Base-by-base conservation (phyloP, 2,113 vertebrate species). In the Otocyon megalotis region DNA sequence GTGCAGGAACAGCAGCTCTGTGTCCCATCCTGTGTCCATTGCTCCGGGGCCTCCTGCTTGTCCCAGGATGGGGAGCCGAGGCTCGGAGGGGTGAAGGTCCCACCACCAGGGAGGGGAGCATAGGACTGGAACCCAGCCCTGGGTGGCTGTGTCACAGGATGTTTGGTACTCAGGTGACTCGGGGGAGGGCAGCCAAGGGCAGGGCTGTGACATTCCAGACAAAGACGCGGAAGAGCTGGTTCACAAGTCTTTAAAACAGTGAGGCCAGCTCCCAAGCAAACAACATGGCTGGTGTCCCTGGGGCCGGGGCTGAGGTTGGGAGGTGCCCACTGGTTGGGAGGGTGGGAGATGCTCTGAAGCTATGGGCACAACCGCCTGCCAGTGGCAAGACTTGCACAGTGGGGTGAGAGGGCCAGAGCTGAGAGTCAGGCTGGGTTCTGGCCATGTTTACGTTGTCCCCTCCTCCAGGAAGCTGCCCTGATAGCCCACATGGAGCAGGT, bases 151-250 rank as follows among this genome's bases (percentile, higher is more conserved):
- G 9, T 16, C 48, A 0, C 22, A 3, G 24, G 35, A 16, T 8
- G 26, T 14, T 24, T 14, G 26, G 26, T 2, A 19, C 6, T 30
- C 26, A 28, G 28, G 28, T 15, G 28, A n/a, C 30, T 48, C 37
- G 3, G 12, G 7, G n/a, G 9, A 28, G 53, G 9, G 67, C 12
- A 3, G 3, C 16, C 0, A 0, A 56, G 65, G 28, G 19, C 4
- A 48, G 87, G 71, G 54, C 69, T 48, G 28, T 48, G 28, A 28
- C 53, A 19, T 28, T 37, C n/a, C 24, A 12, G 32, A 50, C 53
- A 4, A 7, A 54, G 48, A 16, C 3, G 35, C 1, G 53, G 9
- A 24, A 35, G 15, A 37, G 4, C 22, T 37, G 85, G 85, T 6
- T 71, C 50, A 19, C 12, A 2, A 0, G 26, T 24, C 11, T 67